phyloP scores from a whole-genome alignment of 2,888 invertebrate species.

The Papilio demoleus region DNA sequence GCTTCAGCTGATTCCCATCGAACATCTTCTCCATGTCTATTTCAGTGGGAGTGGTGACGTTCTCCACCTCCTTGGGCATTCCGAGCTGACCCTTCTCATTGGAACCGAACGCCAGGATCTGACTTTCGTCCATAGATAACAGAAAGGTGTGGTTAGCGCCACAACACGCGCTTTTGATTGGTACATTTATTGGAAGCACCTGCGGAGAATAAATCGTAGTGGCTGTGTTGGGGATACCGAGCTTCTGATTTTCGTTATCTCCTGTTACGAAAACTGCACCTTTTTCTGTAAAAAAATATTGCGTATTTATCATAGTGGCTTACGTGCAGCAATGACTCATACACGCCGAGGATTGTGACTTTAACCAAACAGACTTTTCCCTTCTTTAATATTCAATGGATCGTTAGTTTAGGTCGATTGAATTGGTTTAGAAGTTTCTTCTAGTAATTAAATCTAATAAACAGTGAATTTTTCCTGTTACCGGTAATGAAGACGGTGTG shows the following conservation, averaged over 20 bases:
- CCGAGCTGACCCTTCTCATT: slow-evolving; percentile 87
- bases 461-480: slow-evolving; percentile 58
- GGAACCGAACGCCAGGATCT: slow-evolving; percentile 84
- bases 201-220: slow-evolving; percentile 79
- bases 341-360: too few species aligned
- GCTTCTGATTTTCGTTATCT: slow-evolving; percentile 86
- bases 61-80: slow-evolving; percentile 79
- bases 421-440: neutral
- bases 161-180: slow-evolving; percentile 84
- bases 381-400: too few species aligned
- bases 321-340: too few species aligned
- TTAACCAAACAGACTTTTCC: too few species aligned
- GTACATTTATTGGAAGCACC: slow-evolving; percentile 72
- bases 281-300: slow-evolving; percentile 59
- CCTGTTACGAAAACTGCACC: slow-evolving; percentile 86
- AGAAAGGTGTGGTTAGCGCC: slow-evolving; percentile 87
- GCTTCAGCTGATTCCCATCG: slow-evolving; percentile 79
- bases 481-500: slow-evolving; percentile 88
- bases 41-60: slow-evolving; percentile 79
- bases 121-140: slow-evolving; percentile 84
- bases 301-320: neutral
- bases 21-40: slow-evolving; percentile 82
- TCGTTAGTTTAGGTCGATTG: too few species aligned
- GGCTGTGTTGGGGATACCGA: slow-evolving; percentile 81
- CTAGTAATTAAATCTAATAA: neutral